Evolutionary conservation across 2,113 vertebrate species (phyloP), one percentile per base, ranked within the genome.

Genomic region (Narcine bancroftii): DNA sequence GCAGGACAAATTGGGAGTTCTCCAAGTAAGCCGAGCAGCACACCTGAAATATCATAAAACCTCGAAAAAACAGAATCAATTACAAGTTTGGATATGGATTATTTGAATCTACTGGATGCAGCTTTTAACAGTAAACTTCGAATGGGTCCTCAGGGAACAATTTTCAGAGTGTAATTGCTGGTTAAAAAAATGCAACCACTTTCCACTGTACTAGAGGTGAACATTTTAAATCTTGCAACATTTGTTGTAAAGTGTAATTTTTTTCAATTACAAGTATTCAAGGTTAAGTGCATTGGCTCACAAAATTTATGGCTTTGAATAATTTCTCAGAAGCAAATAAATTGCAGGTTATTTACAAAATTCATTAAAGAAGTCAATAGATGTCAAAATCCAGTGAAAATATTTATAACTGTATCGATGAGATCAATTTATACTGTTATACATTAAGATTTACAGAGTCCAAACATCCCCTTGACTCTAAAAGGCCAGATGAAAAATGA

Each of bases 191-290:
- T 69, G 87, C 10, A 65, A 47, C 42, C 45, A 6, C 63, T 29
- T 71, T 26, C 19, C 26, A 91, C 26, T 36, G 5, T 7, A 26
- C 21, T 91, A 33, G 63, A 91, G 47, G 42, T 69, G 65, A 47
- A 69, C 89, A 91, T 91, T 47, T 91, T 47, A 69, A 91, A 91
- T 47, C 42, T 91, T 7, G 53, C 45, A 83, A 53, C 29, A 83
- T 83, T 47, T 53, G 79, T 24, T 26, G 24, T 65, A 91, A 47
- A 21, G 10, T 63, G 83, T 11, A 65, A 26, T 69, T 9, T 91
- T 69, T 91, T 42, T 42, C 60, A 91, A 91, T 42, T 26, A 65
- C 60, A 69, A 15, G 2, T 45, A 47, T 47, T 91, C 39, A 69
- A 42, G 42, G 39, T 21, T 13, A 47, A 29, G 10, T 71, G 10